Percentiles rank a stretch among this genome's conserved stretches.
Conservation (phyloP, 2,888 invertebrate species). For the Epistrophella euchroma region DNA sequence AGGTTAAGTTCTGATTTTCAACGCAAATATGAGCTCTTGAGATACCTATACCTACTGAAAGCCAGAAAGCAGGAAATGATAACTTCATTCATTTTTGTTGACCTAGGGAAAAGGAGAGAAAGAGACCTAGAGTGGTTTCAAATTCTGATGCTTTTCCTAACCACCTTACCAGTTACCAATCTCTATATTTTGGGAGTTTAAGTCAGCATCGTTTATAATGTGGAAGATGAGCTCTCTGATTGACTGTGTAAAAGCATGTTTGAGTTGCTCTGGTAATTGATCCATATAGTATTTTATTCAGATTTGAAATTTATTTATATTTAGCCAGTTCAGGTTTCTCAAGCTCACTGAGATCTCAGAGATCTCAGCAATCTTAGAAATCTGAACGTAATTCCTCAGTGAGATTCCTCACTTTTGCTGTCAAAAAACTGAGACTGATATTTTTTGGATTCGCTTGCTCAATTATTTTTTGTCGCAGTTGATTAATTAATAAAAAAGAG, state of each 20-base stretch:
- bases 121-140: neutral
- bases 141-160: neutral
- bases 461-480: too few species aligned
- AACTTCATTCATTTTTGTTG: constrained; percentile 18
- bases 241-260: constrained; percentile 10
- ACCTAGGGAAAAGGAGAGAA: neutral
- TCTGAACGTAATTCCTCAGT: too few species aligned
- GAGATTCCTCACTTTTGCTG: too few species aligned
- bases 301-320: constrained; percentile 2
- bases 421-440: too few species aligned
- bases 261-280: constrained; percentile 1
- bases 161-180: neutral
- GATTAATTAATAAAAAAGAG: too few species aligned
- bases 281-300: constrained; percentile 5
- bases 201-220: neutral
- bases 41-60: neutral
- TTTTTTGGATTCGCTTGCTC: too few species aligned
- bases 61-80: constrained; percentile 13
- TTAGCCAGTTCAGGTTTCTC: too few species aligned
- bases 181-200: neutral
- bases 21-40: constrained; percentile 28
- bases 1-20: constrained; percentile 31
- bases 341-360: too few species aligned
- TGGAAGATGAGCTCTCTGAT: neutral
- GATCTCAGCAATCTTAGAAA: too few species aligned